phyloP scores from a whole-genome alignment of 1,140 invertebrate genomes.

The Cherax destructor region DNA sequence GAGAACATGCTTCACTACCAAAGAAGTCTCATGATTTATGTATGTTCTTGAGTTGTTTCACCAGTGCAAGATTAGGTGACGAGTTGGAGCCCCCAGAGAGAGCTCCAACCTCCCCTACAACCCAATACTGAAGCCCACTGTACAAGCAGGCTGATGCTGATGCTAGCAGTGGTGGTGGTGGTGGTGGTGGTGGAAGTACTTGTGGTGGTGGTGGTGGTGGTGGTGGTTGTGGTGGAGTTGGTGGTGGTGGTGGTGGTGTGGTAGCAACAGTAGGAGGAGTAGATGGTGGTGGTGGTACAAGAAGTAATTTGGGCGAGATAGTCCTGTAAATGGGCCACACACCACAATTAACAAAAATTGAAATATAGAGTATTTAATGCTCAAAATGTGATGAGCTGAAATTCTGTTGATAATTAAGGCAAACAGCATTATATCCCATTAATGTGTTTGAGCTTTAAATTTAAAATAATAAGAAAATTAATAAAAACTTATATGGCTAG shows the following conservation, averaged over 20 bases:
- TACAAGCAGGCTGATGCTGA: conserved; percentile 51
- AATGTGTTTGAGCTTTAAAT: conserved; percentile 3
- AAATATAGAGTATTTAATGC: conserved; percentile 11
- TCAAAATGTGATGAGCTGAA: conserved; percentile 6
- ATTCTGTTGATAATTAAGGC: conserved; percentile 5
- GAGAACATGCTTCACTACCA: conserved; percentile 33
- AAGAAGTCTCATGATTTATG: not conserved
- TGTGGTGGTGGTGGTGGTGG: conserved; percentile 67
- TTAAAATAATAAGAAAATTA: not conserved
- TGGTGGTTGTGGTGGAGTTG: conserved; percentile 65
- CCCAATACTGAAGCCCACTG: conserved; percentile 53
- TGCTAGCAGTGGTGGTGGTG: conserved; percentile 62
- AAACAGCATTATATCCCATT: not conserved
- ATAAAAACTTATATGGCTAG: not conserved
- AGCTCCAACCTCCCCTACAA: conserved; percentile 44
- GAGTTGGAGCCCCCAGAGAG: conserved; percentile 30
- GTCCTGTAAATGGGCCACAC: conserved; percentile 69
- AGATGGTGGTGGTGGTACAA: conserved; percentile 70
- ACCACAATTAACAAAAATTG: conserved; percentile 67
- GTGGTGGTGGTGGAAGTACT: conserved; percentile 52
- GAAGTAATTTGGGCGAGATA: conserved; percentile 71
- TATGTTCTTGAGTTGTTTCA: conserved; percentile 27
- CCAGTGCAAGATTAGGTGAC: conserved; percentile 49
- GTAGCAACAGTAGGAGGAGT: conserved; percentile 71
- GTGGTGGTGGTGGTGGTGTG: conserved; percentile 39